Evolutionary conservation across 1,140 invertebrate genomes (phyloP).

Genomic region (Antheraea mylitta): DNA sequence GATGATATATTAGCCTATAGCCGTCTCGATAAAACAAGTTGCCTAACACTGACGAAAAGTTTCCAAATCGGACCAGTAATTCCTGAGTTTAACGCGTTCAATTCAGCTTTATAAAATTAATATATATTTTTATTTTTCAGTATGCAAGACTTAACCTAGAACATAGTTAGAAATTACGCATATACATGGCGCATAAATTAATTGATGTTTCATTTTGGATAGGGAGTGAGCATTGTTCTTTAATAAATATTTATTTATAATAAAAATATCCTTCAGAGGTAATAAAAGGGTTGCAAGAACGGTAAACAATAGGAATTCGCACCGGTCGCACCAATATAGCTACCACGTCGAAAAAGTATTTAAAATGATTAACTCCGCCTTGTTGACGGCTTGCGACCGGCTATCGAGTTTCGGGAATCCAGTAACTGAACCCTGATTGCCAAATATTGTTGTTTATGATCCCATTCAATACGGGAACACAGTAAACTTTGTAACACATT

Average conservation of each 20-base stretch:
- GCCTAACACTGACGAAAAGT: no score
- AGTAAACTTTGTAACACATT: not conserved
- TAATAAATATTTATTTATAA: not conserved
- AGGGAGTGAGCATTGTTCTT: no score
- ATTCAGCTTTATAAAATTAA: no score
- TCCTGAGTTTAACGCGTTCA: no score
- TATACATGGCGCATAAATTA: no score
- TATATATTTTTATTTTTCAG: no score
- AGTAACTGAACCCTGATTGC: conserved; percentile 8
- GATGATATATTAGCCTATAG: no score
- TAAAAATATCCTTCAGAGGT: conserved; percentile 3
- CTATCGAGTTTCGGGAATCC: conserved; percentile 59
- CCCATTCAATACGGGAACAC: not conserved
- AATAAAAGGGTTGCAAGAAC: conserved; percentile 25
- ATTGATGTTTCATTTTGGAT: no score
- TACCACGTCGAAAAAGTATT: conserved; percentile 53
- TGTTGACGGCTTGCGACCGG: conserved; percentile 62
- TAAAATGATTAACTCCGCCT: conserved; percentile 70
- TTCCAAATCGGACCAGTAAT: no score
- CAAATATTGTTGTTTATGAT: conserved; percentile 2
- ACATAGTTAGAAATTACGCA: no score
- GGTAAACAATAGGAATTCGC: conserved; percentile 61
- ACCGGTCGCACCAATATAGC: conserved; percentile 20
- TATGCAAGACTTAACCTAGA: no score
- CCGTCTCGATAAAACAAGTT: no score